Evolutionary conservation across 2,888 invertebrate species (phyloP).

Genomic region (Frankliniella fusca): DNA sequence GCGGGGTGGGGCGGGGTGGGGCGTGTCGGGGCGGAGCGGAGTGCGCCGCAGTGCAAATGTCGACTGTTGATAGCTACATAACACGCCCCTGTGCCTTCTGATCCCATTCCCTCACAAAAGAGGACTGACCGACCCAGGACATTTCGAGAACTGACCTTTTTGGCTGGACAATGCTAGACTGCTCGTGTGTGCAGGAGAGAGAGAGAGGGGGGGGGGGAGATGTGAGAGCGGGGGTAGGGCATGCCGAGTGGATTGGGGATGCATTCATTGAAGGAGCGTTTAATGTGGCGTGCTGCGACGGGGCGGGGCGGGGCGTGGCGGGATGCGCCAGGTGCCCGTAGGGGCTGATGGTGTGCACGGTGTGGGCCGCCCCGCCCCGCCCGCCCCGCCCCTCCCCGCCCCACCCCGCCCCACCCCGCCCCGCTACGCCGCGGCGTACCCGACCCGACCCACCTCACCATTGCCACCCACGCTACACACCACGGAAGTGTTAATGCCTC

Average conservation of each 20-base stretch:
- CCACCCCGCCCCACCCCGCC: not conserved
- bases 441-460: not conserved
- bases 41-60: not conserved
- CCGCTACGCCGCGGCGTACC: not conserved
- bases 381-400: not conserved
- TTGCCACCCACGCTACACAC: not conserved
- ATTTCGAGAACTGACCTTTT: too few species aligned
- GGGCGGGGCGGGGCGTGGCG: not conserved
- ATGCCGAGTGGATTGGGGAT: too few species aligned
- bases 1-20: not conserved
- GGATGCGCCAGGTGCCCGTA: not conserved
- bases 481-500: conserved; percentile 12
- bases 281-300: not conserved
- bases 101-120: too few species aligned
- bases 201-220: too few species aligned
- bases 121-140: too few species aligned
- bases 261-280: too few species aligned
- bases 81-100: too few species aligned
- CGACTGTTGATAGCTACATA: not conserved
- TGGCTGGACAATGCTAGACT: too few species aligned
- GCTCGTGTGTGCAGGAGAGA: too few species aligned
- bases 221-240: too few species aligned
- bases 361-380: not conserved
- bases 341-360: not conserved
- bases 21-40: not conserved